phyloP scores from a whole-genome alignment of 1,140 invertebrate species.

The Drosophila kohkoa region DNA sequence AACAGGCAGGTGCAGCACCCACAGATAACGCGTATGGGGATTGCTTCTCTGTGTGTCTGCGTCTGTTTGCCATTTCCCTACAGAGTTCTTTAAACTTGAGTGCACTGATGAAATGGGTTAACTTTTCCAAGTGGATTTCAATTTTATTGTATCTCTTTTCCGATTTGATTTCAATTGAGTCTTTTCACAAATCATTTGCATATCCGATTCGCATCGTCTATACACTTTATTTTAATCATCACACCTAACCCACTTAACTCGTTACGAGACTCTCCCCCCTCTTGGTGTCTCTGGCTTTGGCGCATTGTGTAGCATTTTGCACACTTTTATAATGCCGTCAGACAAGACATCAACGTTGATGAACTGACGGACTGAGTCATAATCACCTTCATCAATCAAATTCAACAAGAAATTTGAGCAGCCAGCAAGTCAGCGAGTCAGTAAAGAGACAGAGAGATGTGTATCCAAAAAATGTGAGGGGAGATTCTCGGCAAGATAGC shows the following conservation, averaged over 20 bases:
- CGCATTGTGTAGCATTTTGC: conserved; percentile 18
- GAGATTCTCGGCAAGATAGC: not conserved
- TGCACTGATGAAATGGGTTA: not conserved
- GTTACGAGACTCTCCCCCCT: not conserved
- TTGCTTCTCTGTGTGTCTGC: no score
- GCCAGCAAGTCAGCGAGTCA: not conserved
- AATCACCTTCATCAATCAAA: conserved; percentile 73
- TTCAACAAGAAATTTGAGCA: conserved; percentile 48
- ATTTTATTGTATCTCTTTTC: not conserved
- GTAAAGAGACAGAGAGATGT: not conserved
- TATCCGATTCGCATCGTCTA: conserved; percentile 13
- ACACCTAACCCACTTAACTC: conserved; percentile 28
- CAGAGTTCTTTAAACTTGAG: not conserved
- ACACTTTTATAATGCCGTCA: conserved; percentile 30
- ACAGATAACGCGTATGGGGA: not conserved
- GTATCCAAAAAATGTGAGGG: not conserved
- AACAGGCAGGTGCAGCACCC: conserved; percentile 53
- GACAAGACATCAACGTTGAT: conserved; percentile 9
- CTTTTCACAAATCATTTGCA: conserved; percentile 28
- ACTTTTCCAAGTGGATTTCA: not conserved
- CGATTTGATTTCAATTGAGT: not conserved
- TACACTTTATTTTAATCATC: conserved; percentile 28
- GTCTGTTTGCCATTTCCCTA: not conserved
- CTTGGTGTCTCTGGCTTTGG: not conserved
- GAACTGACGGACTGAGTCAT: conserved; percentile 60